Base-by-base conservation (phyloP, 2,888 invertebrate genomes). In the Craniophora ligustri region DNA sequence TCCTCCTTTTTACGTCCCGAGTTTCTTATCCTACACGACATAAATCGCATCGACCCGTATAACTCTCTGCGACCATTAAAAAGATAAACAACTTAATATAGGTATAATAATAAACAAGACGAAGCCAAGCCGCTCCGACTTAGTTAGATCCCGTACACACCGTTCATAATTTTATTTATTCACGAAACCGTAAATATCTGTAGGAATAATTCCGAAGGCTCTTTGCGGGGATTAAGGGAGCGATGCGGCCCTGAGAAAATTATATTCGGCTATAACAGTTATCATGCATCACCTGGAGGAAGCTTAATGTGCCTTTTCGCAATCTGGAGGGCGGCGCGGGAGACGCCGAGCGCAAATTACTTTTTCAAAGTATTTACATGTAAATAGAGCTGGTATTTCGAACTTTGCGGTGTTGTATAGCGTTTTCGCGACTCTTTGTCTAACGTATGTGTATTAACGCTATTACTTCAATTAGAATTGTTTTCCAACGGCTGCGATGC, bases 361-460 rank as follows among this genome's bases (percentile, higher is more conserved):
- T 93, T 93, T 93, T 92, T 91, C 92, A 89, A 92, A 91, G 92
- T 93, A 93, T 93, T 93, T 92, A 92, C 92, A 92, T 92, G 92
- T 90, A 92, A 93, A 93, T 93, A 93, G 92, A 91, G 86, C 81
- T 81, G 80, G 61, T 56, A 81, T 81, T 81, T 74, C 75, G 80
- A 81, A 85, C 79, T 87, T 84, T 80, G 85, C 67, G 81, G 82
- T 81, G 75, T 53, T 77, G 77, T 81, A 72, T 75, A 73, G 67
- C 53, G 69, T 69, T 73, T 70, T 67, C 66, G 45, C 42, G 64
- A 66, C 55, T 65, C 62, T 58, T 46, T 48, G 42, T 60, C 42
- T 23, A 48, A 41, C 26, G 62, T 53, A 23, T 61, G 18, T 11
- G 41, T 40, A 57, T 55, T 53, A 56, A 30, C 30, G 26, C 5